Base-by-base conservation (phyloP, 2,888 invertebrate genomes). In the Galerucella calmariensis region DNA sequence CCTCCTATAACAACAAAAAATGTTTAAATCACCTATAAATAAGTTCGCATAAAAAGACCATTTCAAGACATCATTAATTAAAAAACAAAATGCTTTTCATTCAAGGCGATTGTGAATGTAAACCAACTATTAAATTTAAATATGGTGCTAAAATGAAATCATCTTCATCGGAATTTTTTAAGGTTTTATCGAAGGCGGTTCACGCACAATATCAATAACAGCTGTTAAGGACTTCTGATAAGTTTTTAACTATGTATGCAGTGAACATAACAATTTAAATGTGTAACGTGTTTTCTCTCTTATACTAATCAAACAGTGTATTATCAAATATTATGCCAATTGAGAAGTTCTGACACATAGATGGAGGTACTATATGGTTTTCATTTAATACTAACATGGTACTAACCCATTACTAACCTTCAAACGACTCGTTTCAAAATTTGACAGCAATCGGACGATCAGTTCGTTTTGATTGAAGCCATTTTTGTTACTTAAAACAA, bases 21-120 rank as follows among this genome's bases (percentile, higher is more conserved):
- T 56, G n/a, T 51, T 51, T 14, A n/a, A 51, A 51, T 11, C 14
- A 12, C 12, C 51, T 59, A 72, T 24, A 66, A 75, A 70, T 72
- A 44, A 27, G 46, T 20, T 41, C 20, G 27, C 14, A 27, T 35
- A 35, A 35, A 5, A 20, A 27, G 20, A 20, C 5, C 16, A 61
- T 35, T 51, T 1, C 51, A 51, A 51, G n/a, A 14, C 51, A n/a
- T 6, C 12, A n/a, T 51, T 51, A 5, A 51, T 51, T 51, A n/a
- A 51, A 14, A 51, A 51, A 51, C 51, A 51, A 51, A 51, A 51
- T n/a, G 5, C 6, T 51, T 51, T 51, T 51, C 9, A 14, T 51
- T 51, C 51, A 51, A 51, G 51, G 51, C 51, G 3, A 3, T 14
- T 6, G 14, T 12, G 5, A 14, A 51, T 51, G 14, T 51, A 51